These are phyloP conservation scores for Epizoanthus stellaris DNA, from an alignment of 92 coral and sea anemone species.

Conservation along the genomic window DNA sequence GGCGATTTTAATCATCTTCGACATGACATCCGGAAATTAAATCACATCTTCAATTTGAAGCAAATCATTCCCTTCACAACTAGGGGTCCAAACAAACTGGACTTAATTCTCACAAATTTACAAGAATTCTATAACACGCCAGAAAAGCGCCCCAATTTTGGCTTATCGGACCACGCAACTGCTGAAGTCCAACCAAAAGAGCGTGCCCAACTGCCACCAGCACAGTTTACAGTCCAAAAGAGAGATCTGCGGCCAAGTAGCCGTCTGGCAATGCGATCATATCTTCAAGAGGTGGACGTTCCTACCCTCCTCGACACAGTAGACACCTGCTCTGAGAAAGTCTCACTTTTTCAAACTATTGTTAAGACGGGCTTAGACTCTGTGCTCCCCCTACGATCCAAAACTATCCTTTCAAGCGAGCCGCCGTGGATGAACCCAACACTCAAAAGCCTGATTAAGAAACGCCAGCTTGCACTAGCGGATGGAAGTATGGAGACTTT, in stretches of 20 bases:
- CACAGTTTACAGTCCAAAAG: neutral
- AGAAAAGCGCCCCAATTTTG: neutral
- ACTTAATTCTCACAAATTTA: neutral
- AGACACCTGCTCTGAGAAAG: constrained; percentile 16
- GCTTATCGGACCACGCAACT: constrained; percentile 21
- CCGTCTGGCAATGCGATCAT: constrained; percentile 15
- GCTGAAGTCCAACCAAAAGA: constrained; percentile 16
- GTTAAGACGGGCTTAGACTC: constrained; percentile 33
- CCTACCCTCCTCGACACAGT: constrained; percentile 1
- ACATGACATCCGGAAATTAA: neutral
- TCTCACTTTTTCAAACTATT: constrained; percentile 4
- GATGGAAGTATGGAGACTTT: neutral
- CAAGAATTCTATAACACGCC: constrained; percentile 16
- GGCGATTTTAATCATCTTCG: constrained; percentile 14
- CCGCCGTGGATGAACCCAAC: constrained; percentile 16
- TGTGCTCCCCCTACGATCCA: neutral
- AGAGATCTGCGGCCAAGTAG: constrained; percentile 40
- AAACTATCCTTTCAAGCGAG: constrained; percentile 10
- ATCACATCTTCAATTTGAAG: constrained; percentile 10
- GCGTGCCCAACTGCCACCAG: neutral
- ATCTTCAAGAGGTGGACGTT: constrained; percentile 22
- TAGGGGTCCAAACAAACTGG: constrained; percentile 22
- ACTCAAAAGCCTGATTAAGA: neutral
- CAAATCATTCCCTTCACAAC: constrained; percentile 22
- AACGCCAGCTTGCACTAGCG: neutral